Percentiles rank a stretch among this genome's conserved stretches.
Conservation (phyloP, 1,140 invertebrate species). For the Brachionus calyciflorus region DNA sequence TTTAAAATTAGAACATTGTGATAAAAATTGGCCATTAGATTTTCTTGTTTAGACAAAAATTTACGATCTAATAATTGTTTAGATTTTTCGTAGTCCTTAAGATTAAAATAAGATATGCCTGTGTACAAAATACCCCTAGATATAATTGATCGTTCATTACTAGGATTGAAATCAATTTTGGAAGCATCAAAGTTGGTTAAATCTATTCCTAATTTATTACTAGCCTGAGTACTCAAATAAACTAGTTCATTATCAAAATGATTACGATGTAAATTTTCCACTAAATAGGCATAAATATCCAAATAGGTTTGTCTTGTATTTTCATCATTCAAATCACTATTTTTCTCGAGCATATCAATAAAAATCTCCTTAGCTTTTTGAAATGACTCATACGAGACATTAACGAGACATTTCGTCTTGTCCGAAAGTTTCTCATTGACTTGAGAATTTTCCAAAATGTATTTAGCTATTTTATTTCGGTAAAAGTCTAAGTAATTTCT, state of each 20-base stretch:
- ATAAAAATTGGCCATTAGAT: conserved; percentile 29
- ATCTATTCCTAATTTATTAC: not conserved
- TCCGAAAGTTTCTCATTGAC: not conserved
- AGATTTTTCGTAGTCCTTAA: conserved; percentile 26
- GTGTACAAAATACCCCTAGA: not conserved
- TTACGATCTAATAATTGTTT: not conserved
- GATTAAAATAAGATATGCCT: conserved; percentile 17
- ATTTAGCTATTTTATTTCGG: conserved; percentile 22
- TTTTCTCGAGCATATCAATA: not conserved
- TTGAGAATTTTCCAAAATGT: conserved; percentile 2
- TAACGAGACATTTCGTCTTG: not conserved
- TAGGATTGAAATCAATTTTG: not conserved
- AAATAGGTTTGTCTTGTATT: not conserved
- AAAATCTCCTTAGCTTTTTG: conserved; percentile 12
- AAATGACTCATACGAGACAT: conserved; percentile 14
- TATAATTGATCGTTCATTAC: not conserved
- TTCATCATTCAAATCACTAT: not conserved
- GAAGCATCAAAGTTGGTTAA: not conserved
- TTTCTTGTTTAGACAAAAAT: not conserved
- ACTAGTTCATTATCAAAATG: conserved; percentile 5
- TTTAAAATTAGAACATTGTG: not conserved
- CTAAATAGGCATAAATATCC: not conserved
- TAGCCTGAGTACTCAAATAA: not conserved
- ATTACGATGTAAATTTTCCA: conserved; percentile 8
- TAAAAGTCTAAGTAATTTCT: conserved; percentile 18